These are phyloP conservation scores for Chrysochloris asiatica DNA, from an alignment of 2,113 vertebrate genomes.

Conservation along the genomic window DNA sequence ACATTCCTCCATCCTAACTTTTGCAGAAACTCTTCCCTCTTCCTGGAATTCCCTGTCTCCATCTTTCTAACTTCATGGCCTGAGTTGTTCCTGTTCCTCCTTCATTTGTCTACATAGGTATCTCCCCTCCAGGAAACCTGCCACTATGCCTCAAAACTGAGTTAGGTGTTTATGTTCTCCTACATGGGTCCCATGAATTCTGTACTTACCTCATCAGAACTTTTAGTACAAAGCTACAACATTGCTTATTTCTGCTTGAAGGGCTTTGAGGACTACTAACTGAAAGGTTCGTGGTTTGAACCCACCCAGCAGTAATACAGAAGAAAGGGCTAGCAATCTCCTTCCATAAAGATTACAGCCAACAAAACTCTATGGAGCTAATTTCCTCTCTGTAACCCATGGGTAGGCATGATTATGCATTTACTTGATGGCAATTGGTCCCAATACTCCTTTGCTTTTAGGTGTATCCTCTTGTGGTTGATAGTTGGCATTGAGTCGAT, in stretches of 20 bases:
- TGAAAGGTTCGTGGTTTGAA: neutral
- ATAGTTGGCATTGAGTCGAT: neutral
- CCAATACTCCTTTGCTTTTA: neutral
- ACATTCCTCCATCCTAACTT: neutral
- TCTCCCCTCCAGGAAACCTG: neutral
- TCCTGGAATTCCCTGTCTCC: neutral
- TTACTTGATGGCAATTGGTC: neutral
- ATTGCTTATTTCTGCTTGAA: neutral
- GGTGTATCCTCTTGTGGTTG: neutral
- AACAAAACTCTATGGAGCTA: neutral
- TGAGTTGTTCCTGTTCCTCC: neutral
- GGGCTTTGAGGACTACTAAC: neutral
- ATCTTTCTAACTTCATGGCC: neutral
- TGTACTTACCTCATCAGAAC: neutral
- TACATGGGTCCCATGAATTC: neutral
- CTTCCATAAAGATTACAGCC: neutral
- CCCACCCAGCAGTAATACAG: neutral
- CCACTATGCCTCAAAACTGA: neutral
- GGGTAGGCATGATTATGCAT: neutral
- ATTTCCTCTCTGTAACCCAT: neutral
- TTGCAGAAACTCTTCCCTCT: neutral
- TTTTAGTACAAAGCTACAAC: neutral
- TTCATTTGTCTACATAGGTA: neutral
- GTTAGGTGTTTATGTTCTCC: neutral
- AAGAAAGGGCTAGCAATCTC: neutral